phyloP scores from a whole-genome alignment of 2,797 vertebrate genomes.

The Peromyscus attwateri region DNA sequence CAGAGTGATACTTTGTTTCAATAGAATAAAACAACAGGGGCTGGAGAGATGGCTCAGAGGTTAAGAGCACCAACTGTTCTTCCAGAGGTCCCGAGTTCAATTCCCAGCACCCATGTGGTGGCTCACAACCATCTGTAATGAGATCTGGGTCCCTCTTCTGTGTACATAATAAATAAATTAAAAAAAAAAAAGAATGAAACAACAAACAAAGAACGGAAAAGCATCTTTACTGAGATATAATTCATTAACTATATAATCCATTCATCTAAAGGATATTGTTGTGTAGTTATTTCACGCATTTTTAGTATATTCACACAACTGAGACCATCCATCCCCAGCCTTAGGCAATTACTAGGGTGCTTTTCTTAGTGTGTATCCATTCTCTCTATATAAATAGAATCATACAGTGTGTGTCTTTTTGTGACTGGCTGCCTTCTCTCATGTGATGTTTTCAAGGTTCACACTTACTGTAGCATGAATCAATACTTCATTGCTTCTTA shows the following conservation, averaged over 20 bases:
- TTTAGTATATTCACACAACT: conserved; percentile 1
- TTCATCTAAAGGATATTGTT: not conserved
- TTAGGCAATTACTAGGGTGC: not conserved
- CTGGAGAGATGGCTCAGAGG: too few species aligned
- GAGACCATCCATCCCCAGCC: not conserved
- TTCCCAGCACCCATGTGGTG: too few species aligned
- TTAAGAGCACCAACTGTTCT: too few species aligned
- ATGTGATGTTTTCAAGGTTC: not conserved
- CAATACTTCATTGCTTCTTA: conserved; percentile 2
- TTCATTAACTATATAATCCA: not conserved
- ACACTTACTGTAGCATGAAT: conserved; percentile 8
- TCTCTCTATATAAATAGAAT: conserved; percentile 23
- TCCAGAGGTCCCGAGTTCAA: too few species aligned
- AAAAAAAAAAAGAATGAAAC: not conserved
- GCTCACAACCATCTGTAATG: too few species aligned
- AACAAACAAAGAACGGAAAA: not conserved
- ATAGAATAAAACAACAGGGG: not conserved
- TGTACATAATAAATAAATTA: not conserved
- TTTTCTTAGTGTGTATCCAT: conserved; percentile 30
- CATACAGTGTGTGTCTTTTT: not conserved
- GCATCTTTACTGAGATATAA: conserved; percentile 12
- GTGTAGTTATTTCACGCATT: not conserved
- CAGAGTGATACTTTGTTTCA: not conserved
- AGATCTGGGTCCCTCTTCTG: too few species aligned
- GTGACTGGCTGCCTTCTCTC: not conserved